Percentiles rank a stretch among this genome's conserved stretches.
Conservation (phyloP, 1,140 invertebrate genomes). For the Homarus americanus region DNA sequence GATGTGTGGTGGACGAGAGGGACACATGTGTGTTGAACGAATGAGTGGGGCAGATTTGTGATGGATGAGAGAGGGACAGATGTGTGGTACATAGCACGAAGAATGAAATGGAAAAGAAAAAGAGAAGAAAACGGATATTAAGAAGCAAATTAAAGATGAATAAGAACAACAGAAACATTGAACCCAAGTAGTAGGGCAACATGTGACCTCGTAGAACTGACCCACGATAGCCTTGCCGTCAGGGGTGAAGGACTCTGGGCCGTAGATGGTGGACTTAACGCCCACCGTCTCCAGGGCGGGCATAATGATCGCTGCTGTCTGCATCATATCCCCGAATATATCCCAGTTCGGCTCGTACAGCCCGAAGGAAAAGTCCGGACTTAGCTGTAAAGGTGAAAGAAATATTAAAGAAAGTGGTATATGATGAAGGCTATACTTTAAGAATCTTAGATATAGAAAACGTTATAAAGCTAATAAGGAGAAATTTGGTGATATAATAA, state of each 20-base stretch:
- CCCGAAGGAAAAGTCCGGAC: slow-evolving; percentile 87
- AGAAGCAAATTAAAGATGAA: neutral
- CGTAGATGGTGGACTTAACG: slow-evolving; percentile 87
- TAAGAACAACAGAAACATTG: neutral
- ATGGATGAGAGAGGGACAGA: no score
- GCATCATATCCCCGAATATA: slow-evolving; percentile 87
- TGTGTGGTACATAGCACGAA: no score
- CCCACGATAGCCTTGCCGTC: slow-evolving; percentile 92
- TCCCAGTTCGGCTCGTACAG: slow-evolving; percentile 92
- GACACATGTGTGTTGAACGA: no score
- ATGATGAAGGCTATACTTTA: no score
- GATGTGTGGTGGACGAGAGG: no score
- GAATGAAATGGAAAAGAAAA: neutral
- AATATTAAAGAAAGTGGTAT: no score
- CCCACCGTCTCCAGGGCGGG: slow-evolving; percentile 86
- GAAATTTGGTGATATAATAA: no score
- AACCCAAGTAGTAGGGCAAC: no score
- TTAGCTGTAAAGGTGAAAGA: slow-evolving; percentile 80
- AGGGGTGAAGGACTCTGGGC: slow-evolving; percentile 91
- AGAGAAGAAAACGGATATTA: neutral
- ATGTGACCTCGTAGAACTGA: slow-evolving; percentile 33
- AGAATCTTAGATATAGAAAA: no score
- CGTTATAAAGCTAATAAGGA: no score
- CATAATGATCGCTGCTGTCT: slow-evolving; percentile 85
- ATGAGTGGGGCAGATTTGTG: no score